Conservation (phyloP, 2,113 vertebrate genomes). For the Tauraco erythrolophus region DNA sequence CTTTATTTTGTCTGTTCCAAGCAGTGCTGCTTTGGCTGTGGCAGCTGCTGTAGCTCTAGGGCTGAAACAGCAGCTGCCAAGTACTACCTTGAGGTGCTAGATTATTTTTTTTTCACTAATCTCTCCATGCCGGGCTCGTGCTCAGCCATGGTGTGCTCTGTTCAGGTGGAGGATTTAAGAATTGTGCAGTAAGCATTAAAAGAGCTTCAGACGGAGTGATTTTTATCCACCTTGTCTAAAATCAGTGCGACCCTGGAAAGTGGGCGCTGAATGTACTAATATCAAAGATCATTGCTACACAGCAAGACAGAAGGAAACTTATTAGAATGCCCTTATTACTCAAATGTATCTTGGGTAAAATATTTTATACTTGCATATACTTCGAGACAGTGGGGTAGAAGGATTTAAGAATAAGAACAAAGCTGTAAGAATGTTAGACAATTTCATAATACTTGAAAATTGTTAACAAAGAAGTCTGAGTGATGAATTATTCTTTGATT, state of each 20-base stretch:
- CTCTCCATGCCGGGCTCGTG: not conserved
- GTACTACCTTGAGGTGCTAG: not conserved
- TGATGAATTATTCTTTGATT: not conserved
- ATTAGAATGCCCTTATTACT: not conserved
- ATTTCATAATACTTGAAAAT: not conserved
- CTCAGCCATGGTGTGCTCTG: not conserved
- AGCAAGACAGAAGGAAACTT: not conserved
- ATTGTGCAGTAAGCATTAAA: not conserved
- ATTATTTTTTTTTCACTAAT: constrained; percentile 10
- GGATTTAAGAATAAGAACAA: not conserved
- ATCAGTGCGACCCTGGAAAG: not conserved
- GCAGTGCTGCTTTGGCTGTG: not conserved
- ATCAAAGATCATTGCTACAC: not conserved
- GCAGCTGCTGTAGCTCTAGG: constrained; percentile 42
- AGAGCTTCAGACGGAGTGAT: not conserved
- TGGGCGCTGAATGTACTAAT: not conserved
- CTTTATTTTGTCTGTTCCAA: not conserved
- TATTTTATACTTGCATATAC: not conserved
- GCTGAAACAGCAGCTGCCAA: constrained; percentile 28
- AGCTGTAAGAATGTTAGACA: not conserved
- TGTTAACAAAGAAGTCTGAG: not conserved
- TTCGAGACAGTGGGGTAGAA: not conserved
- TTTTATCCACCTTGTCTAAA: constrained; percentile 17
- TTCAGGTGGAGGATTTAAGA: not conserved
- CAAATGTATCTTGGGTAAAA: not conserved